Evolutionary conservation across 1,140 invertebrate species (phyloP).

Genomic region (Eurosta solidaginis): DNA sequence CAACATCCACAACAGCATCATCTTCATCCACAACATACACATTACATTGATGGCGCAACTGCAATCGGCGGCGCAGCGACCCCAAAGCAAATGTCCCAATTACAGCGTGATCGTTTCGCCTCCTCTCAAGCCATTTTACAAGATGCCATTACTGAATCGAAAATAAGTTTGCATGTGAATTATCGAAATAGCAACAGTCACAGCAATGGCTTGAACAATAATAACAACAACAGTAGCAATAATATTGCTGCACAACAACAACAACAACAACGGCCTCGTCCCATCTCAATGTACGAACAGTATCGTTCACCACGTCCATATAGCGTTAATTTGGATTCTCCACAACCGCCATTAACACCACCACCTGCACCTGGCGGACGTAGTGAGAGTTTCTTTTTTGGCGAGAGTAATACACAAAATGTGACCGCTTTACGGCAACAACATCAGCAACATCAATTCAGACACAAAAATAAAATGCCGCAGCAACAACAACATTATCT

Average conservation of each 20-base stretch:
- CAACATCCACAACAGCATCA: not conserved
- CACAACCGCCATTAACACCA: not conserved
- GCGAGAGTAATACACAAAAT: constrained; percentile 1
- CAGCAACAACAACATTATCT: not conserved
- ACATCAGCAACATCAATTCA: constrained; percentile 8
- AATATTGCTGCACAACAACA: not conserved
- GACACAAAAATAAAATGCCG: not conserved
- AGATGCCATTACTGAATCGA: constrained; percentile 26
- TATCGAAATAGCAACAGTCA: constrained; percentile 6
- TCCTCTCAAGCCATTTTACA: not conserved
- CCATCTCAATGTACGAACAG: constrained; percentile 28
- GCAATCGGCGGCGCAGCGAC: not conserved
- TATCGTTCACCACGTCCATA: not conserved
- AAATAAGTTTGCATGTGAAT: constrained; percentile 29
- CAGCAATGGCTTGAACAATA: not conserved
- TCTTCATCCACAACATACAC: not conserved
- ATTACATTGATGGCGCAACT: constrained; percentile 10
- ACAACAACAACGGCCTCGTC: not conserved
- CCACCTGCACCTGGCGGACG: not conserved
- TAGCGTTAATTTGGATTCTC: constrained; percentile 6
- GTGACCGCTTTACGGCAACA: not conserved
- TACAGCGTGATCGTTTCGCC: constrained; percentile 3
- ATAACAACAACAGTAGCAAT: not conserved
- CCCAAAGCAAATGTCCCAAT: constrained; percentile 22
- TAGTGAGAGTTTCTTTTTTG: constrained; percentile 20